Evolutionary conservation across 2,113 vertebrate species (phyloP), one percentile per base, ranked within the genome.

Genomic region (Vanacampus margaritifer): DNA sequence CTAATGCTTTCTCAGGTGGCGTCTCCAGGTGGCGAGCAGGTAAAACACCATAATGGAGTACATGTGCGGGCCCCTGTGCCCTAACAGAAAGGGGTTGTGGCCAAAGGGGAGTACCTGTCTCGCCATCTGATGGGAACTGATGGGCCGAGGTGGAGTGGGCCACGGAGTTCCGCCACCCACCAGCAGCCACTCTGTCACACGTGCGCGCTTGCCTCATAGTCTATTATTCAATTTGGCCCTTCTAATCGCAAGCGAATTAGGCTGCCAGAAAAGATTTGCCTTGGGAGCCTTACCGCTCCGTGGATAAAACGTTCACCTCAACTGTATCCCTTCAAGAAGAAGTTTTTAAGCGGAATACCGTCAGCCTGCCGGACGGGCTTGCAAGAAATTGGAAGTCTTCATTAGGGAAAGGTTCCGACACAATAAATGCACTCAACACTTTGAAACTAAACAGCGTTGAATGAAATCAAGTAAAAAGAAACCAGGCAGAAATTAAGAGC

Each of bases 161-260:
- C 78, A 73, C 67, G 11, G 78, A 84, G 78, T 60, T 72, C 51
- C 68, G 71, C 75, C 81, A 80, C 73, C 82, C 79, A 65, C 73
- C 78, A 75, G 24, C 23, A 72, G 74, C 73, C 75, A 63, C 1
- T 3, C 63, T 19, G 68, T 70, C 82, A 77, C 46, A 74, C 68
- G 69, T n/a, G 69, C 81, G 62, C 70, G 7, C 71, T 58, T 50
- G 67, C 71, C 73, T 72, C 63, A 12, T 65, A 85, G 79, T 89
- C 86, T 74, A 90, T 92, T 92, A 91, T 92, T 92, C 87, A 91
- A 92, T 92, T 91, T 90, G 84, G 85, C 74, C 75, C 64, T 75
- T 87, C 84, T 92, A 91, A 91, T 90, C 85, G 84, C 83, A 82
- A 82, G 75, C 87, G 87, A 90, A 90, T 92, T 89, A 91, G 82